Evolutionary conservation across 1,140 invertebrate species (phyloP), one percentile per base, ranked within the genome.

Genomic region (Pseudomyrmex flavicornis): DNA sequence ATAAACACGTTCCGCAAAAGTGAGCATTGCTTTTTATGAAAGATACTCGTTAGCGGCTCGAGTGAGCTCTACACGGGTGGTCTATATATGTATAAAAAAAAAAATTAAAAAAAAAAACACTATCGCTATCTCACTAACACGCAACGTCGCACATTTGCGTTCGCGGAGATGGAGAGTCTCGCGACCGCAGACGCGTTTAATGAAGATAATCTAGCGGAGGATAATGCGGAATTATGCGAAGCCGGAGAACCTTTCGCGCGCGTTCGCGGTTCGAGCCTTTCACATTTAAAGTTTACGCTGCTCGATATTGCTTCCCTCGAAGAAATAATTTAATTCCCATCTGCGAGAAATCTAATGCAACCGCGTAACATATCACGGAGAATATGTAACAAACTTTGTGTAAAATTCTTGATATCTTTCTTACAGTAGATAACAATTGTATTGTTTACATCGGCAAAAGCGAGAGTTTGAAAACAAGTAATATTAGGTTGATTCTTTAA

Each of bases 201-300:
- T 72, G 52, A 72, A 72, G 52, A 72, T 72, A 72, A 72, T 72
- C 52, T 58, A n/a, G 26, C 26, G 69, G 15, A 35, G 69, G 69
- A 58, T 72, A 72, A 72, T 56, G 22, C 26, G 52, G 54, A 72
- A 72, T 72, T 72, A 72, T 58, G 69, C 26, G 52, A 10, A 10
- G 35, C 7, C 52, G 15, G 22, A 44, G 54, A 59, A 44, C 5
- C 69, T 35, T 70, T 54, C 68, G 66, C 66, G 13, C 20, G 17
- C 17, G 35, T 12, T n/a, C 17, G 20, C 20, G 46, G 22, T 26
- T 68, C 66, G 48, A 72, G 26, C 69, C 69, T 56, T 35, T 58
- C 52, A 20, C 54, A 20, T 58, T 44, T 73, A 59, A 73, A 73
- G 35, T 73, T 58, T 56, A 72, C 12, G 8, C 35, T 17, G 69